Evolutionary conservation across 1,140 invertebrate species (phyloP), one percentile per base, ranked within the genome.

Genomic region (Neocloeon triangulifer): DNA sequence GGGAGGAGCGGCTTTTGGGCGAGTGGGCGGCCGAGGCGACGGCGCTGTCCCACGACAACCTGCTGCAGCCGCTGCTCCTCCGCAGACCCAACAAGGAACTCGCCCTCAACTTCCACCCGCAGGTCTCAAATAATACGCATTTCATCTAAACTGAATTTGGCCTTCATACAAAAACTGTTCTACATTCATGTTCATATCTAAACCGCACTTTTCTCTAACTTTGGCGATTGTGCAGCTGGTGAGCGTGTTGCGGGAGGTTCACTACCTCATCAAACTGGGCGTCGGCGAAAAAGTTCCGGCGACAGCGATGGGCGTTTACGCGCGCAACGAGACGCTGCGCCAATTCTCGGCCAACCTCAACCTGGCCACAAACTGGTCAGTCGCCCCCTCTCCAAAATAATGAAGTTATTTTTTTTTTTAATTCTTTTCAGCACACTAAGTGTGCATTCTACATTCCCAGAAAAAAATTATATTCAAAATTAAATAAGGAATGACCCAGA

Each of bases 231-330:
- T 40, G 22, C 32, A 49, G 46, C 32, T 50, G 10, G 39, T 33
- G 16, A 43, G 41, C 13, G 16, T 50, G 3, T 22, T 76, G 13
- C 52, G 59, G 14, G 72, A 74, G 55, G 61, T 66, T 19, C 60
- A 61, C 6, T 73, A 71, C 42, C 56, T 74, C 53, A 62, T 58
- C 12, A 57, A 62, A 27, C 52, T 69, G 34, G 49, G 66, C 18
- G 62, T 60, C 38, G n/a, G n/a, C n/a, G 54, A 62, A 9, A 45
- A 55, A 28, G 45, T 64, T 32, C 62, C 67, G 2, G 39, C 50
- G 15, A 63, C 65, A 45, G 69, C 62, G 0, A 25, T 55, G 8
- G 54, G 61, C 9, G 41, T 73, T 4, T 69, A 57, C 40, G 50
- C 47, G 4, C 46, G 58, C 26, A 53, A 53, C 43, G 62, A 66